phyloP scores from a whole-genome alignment of 2,888 invertebrate species.

The Ormyrus pomaceus region DNA sequence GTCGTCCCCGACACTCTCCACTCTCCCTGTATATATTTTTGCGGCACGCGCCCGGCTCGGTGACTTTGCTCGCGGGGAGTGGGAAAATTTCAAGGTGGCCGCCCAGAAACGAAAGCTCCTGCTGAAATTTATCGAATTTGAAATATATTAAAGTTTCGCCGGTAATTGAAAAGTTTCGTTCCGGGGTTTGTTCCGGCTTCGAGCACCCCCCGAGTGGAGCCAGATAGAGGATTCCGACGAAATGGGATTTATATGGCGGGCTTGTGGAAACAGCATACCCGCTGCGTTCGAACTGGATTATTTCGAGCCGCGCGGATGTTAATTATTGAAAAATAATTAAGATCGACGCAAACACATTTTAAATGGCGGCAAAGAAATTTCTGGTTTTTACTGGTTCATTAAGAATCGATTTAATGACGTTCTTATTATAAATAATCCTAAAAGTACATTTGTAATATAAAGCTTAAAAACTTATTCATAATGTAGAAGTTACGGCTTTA shows the following conservation, averaged over 20 bases:
- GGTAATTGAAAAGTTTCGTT: constrained; percentile 52
- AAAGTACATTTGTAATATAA: not conserved
- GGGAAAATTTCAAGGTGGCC: constrained; percentile 27
- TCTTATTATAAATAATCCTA: not conserved
- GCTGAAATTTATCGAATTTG: constrained; percentile 44
- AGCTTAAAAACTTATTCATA: too few species aligned
- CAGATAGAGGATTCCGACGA: too few species aligned
- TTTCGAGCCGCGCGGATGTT: not conserved
- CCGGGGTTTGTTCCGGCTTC: constrained; percentile 2
- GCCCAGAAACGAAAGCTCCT: constrained; percentile 2
- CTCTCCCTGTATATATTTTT: not conserved
- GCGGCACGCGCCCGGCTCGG: not conserved
- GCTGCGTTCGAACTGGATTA: constrained; percentile 3
- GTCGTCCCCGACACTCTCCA: constrained; percentile 35
- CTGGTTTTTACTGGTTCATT: too few species aligned
- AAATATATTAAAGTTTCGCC: constrained; percentile 49
- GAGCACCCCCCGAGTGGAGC: too few species aligned
- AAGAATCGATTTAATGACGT: too few species aligned
- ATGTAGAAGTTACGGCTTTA: too few species aligned
- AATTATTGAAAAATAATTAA: too few species aligned
- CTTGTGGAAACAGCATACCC: constrained; percentile 4
- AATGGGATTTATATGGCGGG: not conserved
- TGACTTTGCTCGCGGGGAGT: constrained; percentile 3
- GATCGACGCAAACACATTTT: too few species aligned
- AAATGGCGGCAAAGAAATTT: too few species aligned